Percentiles rank a stretch among this genome's conserved stretches.
These are phyloP conservation scores for Menura novaehollandiae DNA, from an alignment of 2,113 vertebrate genomes.

Conservation along the genomic window DNA sequence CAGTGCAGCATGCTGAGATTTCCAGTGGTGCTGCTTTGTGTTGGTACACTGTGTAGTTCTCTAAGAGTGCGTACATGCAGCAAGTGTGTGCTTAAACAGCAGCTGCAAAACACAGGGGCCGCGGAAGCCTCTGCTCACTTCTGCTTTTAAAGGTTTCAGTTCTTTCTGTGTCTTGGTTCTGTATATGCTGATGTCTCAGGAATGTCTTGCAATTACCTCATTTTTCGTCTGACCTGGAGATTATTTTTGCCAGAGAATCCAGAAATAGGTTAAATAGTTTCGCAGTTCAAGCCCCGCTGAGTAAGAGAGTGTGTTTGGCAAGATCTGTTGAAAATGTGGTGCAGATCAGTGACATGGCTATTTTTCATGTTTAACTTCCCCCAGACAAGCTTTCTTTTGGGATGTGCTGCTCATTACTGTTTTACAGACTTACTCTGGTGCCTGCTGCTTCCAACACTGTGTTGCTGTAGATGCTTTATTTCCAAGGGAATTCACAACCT, in stretches of 20 bases:
- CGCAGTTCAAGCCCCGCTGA: not conserved
- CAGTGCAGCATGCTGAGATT: not conserved
- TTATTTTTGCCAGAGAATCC: not conserved
- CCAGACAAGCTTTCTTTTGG: not conserved
- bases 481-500: not conserved
- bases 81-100: not conserved
- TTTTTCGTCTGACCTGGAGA: not conserved
- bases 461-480: not conserved
- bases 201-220: not conserved
- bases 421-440: not conserved
- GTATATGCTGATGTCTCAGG: rapidly evolving
- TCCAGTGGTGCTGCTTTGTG: not conserved
- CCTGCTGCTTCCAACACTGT: not conserved
- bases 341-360: not conserved
- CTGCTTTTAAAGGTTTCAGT: not conserved
- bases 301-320: not conserved
- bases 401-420: not conserved
- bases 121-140: not conserved
- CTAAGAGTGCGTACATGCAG: rapidly evolving
- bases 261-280: not conserved
- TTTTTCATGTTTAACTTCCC: not conserved
- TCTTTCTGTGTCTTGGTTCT: not conserved
- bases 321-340: not conserved
- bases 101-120: not conserved
- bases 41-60: too few species aligned